phyloP scores from a whole-genome alignment of 2,888 invertebrate genomes.

The Drosophila kanekoi region DNA sequence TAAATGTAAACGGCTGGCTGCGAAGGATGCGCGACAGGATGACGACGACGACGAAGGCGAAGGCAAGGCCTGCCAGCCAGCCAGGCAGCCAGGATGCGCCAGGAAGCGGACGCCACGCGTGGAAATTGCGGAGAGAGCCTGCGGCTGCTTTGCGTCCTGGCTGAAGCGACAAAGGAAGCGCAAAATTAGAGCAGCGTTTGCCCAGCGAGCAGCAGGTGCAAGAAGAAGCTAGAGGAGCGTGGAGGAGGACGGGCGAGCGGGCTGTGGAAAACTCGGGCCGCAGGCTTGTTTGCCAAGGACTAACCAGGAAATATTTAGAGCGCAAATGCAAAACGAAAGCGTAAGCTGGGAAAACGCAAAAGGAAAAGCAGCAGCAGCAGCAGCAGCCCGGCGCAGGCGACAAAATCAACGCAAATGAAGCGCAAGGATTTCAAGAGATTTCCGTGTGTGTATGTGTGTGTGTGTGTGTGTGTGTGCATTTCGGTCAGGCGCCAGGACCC shows the following conservation, averaged over 20 bases:
- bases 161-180: conserved; percentile 54
- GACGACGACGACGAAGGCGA: neutral
- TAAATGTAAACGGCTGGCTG: conserved; percentile 71
- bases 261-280: conserved; percentile 34
- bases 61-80: conserved; percentile 7
- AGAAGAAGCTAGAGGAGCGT: conserved; percentile 1
- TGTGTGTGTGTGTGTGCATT: conserved; percentile 3
- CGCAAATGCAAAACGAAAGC: conserved; percentile 43
- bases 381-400: conserved; percentile 38
- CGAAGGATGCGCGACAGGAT: conserved; percentile 30
- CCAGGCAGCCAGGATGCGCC: conserved; percentile 34
- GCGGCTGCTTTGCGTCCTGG: conserved; percentile 55
- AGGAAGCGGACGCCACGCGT: conserved; percentile 75
- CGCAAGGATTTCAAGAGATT: conserved; percentile 54
- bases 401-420: conserved; percentile 77
- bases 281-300: conserved; percentile 68
- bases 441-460: neutral
- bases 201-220: conserved; percentile 29
- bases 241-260: neutral
- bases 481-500: conserved; percentile 14
- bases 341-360: conserved; percentile 15
- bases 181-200: conserved; percentile 70
- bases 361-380: conserved; percentile 21
- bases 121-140: conserved; percentile 72
- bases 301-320: conserved; percentile 73